Evolutionary conservation across 2,888 invertebrate species (phyloP).

Genomic region (Dicyrtoma fusca): DNA sequence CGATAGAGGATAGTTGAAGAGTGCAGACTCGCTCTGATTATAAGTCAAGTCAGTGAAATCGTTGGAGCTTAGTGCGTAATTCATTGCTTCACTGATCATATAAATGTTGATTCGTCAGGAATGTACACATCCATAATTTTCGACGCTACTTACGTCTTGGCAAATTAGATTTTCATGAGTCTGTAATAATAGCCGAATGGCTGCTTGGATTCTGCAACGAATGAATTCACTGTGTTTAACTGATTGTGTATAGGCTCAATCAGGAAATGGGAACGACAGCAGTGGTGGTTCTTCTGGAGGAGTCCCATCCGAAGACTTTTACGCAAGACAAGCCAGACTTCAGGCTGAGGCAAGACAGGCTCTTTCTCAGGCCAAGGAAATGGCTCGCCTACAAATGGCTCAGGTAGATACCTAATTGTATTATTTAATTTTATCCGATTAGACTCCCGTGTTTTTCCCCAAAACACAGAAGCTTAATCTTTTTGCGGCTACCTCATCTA

Average conservation of each 20-base stretch:
- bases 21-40: not conserved
- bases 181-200: not conserved
- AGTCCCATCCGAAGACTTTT: conserved; percentile 69
- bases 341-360: conserved; percentile 87
- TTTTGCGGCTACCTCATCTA: too few relatives aligned
- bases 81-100: conserved; percentile 8
- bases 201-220: not conserved
- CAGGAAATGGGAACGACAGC: conserved; percentile 58
- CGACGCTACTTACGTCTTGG: not conserved
- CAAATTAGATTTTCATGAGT: too few relatives aligned
- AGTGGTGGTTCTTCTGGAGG: conserved; percentile 49
- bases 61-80: not conserved
- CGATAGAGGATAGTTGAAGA: not conserved
- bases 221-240: not conserved
- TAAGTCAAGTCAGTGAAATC: conserved; percentile 4
- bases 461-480: too few relatives aligned
- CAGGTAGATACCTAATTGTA: conserved; percentile 33
- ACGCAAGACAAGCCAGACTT: conserved; percentile 76
- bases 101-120: conserved; percentile 5
- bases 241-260: conserved; percentile 44
- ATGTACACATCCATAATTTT: conserved; percentile 5
- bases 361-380: conserved; percentile 84
- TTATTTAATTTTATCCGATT: conserved; percentile 8
- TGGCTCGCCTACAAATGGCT: conserved; percentile 87
- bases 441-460: not conserved